These are phyloP conservation scores for Garrulus glandarius DNA, from an alignment of 2,797 vertebrate species.

Conservation along the genomic window DNA sequence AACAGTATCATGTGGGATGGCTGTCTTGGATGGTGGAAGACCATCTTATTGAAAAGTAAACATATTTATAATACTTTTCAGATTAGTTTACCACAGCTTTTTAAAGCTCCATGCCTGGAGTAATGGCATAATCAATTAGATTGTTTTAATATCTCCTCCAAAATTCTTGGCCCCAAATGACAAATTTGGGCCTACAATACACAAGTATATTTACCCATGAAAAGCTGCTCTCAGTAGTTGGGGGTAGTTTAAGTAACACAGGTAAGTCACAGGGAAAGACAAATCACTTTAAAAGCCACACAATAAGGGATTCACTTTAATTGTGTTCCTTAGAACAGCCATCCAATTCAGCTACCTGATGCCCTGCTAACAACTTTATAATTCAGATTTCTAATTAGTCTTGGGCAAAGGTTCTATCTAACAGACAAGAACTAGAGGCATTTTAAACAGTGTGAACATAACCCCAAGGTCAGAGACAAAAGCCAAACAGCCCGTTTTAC, in stretches of 20 bases:
- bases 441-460: not conserved
- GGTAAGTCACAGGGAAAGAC: not conserved
- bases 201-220: not conserved
- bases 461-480: constrained; percentile 8
- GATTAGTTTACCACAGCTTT: not conserved
- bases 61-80: not conserved
- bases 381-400: not conserved
- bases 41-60: not conserved
- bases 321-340: not conserved
- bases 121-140: not conserved
- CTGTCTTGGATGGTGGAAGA: not conserved
- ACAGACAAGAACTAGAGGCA: not conserved
- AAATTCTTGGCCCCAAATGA: not conserved
- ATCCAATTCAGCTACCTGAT: not conserved
- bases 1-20: not conserved
- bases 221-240: not conserved
- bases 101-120: not conserved
- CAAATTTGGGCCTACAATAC: not conserved
- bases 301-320: not conserved
- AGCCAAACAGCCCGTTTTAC: constrained; percentile 34
- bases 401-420: not conserved
- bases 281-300: not conserved
- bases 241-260: not conserved
- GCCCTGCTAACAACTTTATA: not conserved
- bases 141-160: not conserved